Evolutionary conservation across 2,888 invertebrate genomes (phyloP).

Genomic region (Vannuccia rotundouncinata): DNA sequence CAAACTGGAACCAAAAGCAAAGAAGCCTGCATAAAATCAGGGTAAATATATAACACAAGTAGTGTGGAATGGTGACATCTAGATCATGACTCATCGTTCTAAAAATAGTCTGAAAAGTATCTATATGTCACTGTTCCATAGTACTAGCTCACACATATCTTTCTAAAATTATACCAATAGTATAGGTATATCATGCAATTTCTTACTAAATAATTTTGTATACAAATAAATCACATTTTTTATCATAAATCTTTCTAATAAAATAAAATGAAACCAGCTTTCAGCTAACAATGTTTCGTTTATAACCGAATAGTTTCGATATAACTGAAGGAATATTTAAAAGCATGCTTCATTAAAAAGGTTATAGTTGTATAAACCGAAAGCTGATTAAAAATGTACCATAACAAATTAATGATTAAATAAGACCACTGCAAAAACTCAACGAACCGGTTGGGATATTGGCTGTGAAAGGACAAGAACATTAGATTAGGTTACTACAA

Average conservation of each 20-base stretch:
- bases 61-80: too few species aligned
- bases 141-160: neutral
- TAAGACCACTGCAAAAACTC: neutral
- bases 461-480: neutral
- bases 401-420: neutral
- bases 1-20: neutral
- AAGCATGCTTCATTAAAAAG: too few species aligned
- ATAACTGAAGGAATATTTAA: too few species aligned
- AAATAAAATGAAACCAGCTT: too few species aligned
- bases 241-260: neutral
- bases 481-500: neutral
- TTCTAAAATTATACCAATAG: neutral
- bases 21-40: too few species aligned
- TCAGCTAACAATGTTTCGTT: too few species aligned
- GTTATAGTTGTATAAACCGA: neutral
- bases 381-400: neutral
- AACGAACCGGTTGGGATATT: neutral
- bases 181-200: neutral
- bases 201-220: neutral
- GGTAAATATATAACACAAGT: too few species aligned
- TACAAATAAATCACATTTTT: neutral
- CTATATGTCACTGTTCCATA: too few species aligned
- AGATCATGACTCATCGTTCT: too few species aligned
- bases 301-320: too few species aligned
- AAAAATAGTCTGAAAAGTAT: too few species aligned